These are phyloP conservation scores for Colistium nudipinnis DNA, from an alignment of 2,113 vertebrate species.

Conservation along the genomic window DNA sequence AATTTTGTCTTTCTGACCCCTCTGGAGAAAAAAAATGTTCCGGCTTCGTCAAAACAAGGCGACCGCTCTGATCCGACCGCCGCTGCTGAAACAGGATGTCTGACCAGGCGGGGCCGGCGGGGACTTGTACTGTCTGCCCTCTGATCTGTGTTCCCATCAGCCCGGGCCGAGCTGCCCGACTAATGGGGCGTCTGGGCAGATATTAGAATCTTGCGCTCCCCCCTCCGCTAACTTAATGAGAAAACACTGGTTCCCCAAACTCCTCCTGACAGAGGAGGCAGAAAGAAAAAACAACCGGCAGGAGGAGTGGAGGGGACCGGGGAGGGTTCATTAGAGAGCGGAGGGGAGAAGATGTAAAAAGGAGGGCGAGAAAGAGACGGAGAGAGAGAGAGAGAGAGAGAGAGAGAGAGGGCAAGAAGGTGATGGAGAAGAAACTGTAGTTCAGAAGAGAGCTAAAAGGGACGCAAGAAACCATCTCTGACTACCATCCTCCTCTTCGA, in stretches of 20 bases:
- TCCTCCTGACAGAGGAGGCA: conserved; percentile 42
- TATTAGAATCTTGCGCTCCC: conserved; percentile 54
- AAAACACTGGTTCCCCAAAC: conserved; percentile 57
- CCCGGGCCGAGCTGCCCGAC: conserved; percentile 65
- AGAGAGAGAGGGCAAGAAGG: background rate
- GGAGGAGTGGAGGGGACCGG: conserved; percentile 5
- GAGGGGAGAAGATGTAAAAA: background rate
- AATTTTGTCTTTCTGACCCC: conserved; percentile 12
- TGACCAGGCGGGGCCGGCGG: conserved; percentile 65
- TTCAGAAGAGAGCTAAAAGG: background rate
- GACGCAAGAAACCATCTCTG: background rate
- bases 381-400: conserved; percentile 16
- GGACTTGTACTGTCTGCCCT: conserved; percentile 72
- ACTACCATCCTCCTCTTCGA: background rate
- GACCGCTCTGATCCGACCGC: conserved; percentile 40
- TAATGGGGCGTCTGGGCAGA: conserved; percentile 77
- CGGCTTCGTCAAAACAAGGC: conserved; percentile 37
- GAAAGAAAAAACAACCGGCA: conserved; percentile 12
- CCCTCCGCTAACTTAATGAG: conserved; percentile 67
- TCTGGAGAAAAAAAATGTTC: conserved; percentile 19
- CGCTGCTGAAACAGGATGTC: conserved; percentile 65
- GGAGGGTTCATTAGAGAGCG: conserved; percentile 25
- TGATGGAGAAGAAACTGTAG: conserved; percentile 2
- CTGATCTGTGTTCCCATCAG: conserved; percentile 76
- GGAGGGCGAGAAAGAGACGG: background rate